These are phyloP conservation scores for Flabesymbios commensalis DNA, from an alignment of 2,888 invertebrate species.

Conservation along the genomic window DNA sequence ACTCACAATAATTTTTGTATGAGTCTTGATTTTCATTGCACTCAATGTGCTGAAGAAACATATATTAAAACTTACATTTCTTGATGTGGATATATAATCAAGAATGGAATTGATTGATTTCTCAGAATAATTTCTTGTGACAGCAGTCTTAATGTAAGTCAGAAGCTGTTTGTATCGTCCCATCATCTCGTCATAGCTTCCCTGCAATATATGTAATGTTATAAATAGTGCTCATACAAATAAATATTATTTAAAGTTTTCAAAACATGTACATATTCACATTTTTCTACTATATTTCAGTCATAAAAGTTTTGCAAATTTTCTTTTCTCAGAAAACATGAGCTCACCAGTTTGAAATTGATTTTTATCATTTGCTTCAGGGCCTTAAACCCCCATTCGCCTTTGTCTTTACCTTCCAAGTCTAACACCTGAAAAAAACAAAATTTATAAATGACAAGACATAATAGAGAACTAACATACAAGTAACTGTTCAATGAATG, in stretches of 20 bases:
- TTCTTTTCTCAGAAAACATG: too few relatives aligned
- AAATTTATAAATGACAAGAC: slow-evolving; percentile 4
- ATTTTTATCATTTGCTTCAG: slow-evolving; percentile 99
- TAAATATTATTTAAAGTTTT: neutral
- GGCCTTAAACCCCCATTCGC: slow-evolving; percentile 99
- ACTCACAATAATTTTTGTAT: too few relatives aligned
- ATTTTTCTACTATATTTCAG: neutral
- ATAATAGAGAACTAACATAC: neutral
- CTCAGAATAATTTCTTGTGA: slow-evolving; percentile 98
- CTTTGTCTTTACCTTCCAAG: slow-evolving; percentile 95
- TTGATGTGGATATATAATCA: slow-evolving; percentile 98
- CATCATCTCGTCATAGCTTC: slow-evolving; percentile 95
- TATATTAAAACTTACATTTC: slow-evolving; percentile 74
- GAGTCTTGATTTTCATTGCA: too few relatives aligned
- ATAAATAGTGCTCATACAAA: neutral
- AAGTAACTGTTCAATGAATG: too few relatives aligned
- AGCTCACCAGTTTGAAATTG: slow-evolving; percentile 92
- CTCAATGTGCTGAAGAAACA: too few relatives aligned
- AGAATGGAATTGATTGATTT: slow-evolving; percentile 99
- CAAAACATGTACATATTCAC: neutral
- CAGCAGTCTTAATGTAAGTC: slow-evolving; percentile 98
- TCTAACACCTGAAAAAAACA: slow-evolving; percentile 76
- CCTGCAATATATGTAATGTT: slow-evolving; percentile 66
- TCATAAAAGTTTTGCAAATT: slow-evolving; percentile 3
- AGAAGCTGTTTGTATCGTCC: slow-evolving; percentile 90